phyloP scores from a whole-genome alignment of 2,888 invertebrate genomes.

The Tachina fera region DNA sequence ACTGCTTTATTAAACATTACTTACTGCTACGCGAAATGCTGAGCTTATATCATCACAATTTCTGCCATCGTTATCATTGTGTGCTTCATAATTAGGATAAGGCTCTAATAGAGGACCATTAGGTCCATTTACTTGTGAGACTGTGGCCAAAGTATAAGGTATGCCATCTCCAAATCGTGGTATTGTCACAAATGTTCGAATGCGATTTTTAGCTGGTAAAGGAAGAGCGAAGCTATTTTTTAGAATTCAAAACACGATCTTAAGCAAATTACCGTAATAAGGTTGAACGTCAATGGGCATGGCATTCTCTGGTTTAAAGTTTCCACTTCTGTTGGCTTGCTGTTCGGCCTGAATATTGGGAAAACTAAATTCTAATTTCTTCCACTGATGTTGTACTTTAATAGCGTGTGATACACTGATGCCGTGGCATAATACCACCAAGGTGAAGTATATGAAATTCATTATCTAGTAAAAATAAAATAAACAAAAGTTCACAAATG shows the following conservation, averaged over 20 bases:
- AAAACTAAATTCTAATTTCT: conserved; percentile 87
- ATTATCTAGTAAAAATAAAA: conserved; percentile 34
- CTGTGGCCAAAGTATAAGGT: conserved; percentile 88
- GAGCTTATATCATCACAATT: conserved; percentile 88
- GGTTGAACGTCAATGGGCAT: conserved; percentile 85
- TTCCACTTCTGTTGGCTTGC: conserved; percentile 83
- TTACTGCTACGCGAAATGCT: conserved; percentile 89
- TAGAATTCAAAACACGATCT: not conserved
- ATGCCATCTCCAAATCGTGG: conserved; percentile 89
- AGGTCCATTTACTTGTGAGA: conserved; percentile 84
- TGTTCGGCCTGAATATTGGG: conserved; percentile 83
- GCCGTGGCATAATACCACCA: not conserved
- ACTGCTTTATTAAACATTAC: conserved; percentile 76
- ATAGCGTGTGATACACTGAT: not conserved
- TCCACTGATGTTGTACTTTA: conserved; percentile 85
- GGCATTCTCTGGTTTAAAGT: conserved; percentile 85
- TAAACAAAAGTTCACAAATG: too few relatives aligned
- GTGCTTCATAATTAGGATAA: conserved; percentile 88
- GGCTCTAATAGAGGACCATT: conserved; percentile 85
- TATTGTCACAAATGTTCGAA: conserved; percentile 87
- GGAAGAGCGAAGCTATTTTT: not conserved
- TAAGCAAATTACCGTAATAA: conserved; percentile 66
- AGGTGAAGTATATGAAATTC: conserved; percentile 13
- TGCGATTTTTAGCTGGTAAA: conserved; percentile 74
- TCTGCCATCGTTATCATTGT: conserved; percentile 84